Conservation (phyloP, 2,797 vertebrate genomes). For the Scarus forsteni region DNA sequence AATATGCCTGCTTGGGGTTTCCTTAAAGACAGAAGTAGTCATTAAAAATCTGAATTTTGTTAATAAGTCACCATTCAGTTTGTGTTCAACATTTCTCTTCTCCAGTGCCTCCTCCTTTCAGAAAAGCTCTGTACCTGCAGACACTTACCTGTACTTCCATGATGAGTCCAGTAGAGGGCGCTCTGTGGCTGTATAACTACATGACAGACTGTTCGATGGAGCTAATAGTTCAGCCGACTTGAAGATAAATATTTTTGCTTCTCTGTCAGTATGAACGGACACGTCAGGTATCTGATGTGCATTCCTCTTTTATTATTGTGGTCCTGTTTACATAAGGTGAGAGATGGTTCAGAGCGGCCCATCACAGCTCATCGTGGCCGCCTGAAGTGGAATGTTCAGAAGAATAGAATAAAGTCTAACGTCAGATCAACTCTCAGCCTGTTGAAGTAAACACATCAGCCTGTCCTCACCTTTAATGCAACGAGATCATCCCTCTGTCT, state of each 20-base stretch:
- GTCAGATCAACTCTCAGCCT: conserved; percentile 6
- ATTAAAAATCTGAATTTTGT: too few relatives aligned
- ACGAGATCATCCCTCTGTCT: conserved; percentile 21
- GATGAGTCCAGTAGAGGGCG: conserved; percentile 46
- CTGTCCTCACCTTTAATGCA: background rate
- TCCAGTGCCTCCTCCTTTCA: fast-evolving
- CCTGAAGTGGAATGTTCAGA: conserved; percentile 76
- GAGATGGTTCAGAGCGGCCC: conserved; percentile 45
- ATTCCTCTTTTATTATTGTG: conserved; percentile 73
- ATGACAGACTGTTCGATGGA: background rate
- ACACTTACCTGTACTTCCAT: conserved; percentile 18
- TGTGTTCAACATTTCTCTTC: background rate
- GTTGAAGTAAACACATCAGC: conserved; percentile 12
- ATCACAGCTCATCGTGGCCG: conserved; percentile 11
- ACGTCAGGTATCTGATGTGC: conserved; percentile 32
- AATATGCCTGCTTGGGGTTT: too few relatives aligned
- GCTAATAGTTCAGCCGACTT: background rate
- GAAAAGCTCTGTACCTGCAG: too few relatives aligned
- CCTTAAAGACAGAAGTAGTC: too few relatives aligned
- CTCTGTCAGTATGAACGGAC: conserved; percentile 10
- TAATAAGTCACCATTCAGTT: too few relatives aligned
- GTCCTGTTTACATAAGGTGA: conserved; percentile 65
- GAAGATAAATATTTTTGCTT: background rate
- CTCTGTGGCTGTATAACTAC: conserved; percentile 4
- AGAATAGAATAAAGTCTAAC: conserved; percentile 53